phyloP scores from a whole-genome alignment of 1,140 invertebrate genomes.

The Drosophila bocqueti region DNA sequence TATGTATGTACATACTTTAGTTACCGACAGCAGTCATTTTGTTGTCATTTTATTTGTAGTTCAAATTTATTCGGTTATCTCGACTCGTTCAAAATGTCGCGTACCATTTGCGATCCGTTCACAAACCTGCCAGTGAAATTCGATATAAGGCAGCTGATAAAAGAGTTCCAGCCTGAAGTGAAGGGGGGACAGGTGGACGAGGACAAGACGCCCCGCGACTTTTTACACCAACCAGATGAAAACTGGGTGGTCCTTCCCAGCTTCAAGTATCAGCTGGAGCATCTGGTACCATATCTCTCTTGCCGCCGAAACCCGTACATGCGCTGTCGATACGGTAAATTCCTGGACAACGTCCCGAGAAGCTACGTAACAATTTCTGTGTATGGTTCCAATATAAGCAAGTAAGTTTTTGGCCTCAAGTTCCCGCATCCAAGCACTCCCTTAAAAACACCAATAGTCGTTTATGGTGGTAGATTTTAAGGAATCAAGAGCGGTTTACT shows the following conservation, averaged over 20 bases:
- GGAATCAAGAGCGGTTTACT: too few species aligned
- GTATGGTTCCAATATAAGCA: slow-evolving; percentile 12
- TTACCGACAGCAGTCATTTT: slow-evolving; percentile 10
- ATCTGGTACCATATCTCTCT: slow-evolving; percentile 53
- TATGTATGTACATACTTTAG: not conserved
- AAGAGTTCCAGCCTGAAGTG: slow-evolving; percentile 50
- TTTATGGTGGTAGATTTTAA: not conserved
- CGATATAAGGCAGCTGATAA: slow-evolving; percentile 54
- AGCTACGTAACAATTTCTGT: slow-evolving; percentile 52
- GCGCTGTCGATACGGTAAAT: slow-evolving; percentile 49
- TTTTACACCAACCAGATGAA: slow-evolving; percentile 45
- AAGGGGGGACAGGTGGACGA: slow-evolving; percentile 14
- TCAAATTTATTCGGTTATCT: slow-evolving; percentile 2
- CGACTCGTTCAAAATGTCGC: slow-evolving; percentile 25
- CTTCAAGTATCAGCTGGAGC: slow-evolving; percentile 61
- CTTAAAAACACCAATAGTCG: too few species aligned
- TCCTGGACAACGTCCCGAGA: slow-evolving; percentile 60
- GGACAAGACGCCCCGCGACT: slow-evolving; percentile 31
- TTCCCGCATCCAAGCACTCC: too few species aligned
- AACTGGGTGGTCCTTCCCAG: slow-evolving; percentile 61
- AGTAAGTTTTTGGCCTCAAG: slow-evolving; percentile 11
- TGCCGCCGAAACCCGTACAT: slow-evolving; percentile 48
- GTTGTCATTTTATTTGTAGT: not conserved
- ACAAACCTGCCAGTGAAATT: slow-evolving; percentile 57
- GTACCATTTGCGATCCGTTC: slow-evolving; percentile 66